These are phyloP conservation scores for Netelia melanura DNA, from an alignment of 2,888 invertebrate species.

Conservation along the genomic window DNA sequence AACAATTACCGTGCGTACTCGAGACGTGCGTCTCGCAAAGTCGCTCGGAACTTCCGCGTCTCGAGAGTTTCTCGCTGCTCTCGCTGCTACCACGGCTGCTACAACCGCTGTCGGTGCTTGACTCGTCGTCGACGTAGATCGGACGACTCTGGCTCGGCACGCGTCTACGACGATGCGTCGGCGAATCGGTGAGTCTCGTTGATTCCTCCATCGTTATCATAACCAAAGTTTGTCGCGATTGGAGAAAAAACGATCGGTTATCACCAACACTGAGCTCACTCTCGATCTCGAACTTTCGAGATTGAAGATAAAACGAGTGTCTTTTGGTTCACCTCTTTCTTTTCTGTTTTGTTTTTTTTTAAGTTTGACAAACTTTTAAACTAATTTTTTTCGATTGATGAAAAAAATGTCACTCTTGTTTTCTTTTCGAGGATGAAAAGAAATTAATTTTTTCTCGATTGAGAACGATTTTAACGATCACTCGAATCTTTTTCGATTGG, in stretches of 20 bases:
- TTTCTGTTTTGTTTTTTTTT: neutral
- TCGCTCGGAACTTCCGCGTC: conserved; percentile 77
- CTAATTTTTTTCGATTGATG: neutral
- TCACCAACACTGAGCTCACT: no score
- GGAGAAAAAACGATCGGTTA: neutral
- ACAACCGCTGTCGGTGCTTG: conserved; percentile 84
- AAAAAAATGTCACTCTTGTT: neutral
- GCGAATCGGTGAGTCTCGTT: conserved; percentile 73
- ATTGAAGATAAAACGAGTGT: no score
- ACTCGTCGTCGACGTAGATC: conserved; percentile 80
- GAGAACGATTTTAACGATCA: neutral
- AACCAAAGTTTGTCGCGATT: neutral
- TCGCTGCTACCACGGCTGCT: conserved; percentile 85
- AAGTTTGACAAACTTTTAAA: neutral
- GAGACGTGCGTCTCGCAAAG: conserved; percentile 70
- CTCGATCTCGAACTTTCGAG: no score
- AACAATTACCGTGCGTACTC: conserved; percentile 72
- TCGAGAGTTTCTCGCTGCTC: conserved; percentile 78
- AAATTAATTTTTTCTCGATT: neutral
- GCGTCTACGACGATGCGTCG: conserved; percentile 56
- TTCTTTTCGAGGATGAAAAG: neutral
- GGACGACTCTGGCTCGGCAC: conserved; percentile 52
- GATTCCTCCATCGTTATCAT: conserved; percentile 77
- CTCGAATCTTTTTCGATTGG: neutral
- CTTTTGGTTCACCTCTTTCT: no score